Evolutionary conservation across 2,888 invertebrate species (phyloP), one percentile per base, ranked within the genome.

Genomic region (Cepaea hortensis): DNA sequence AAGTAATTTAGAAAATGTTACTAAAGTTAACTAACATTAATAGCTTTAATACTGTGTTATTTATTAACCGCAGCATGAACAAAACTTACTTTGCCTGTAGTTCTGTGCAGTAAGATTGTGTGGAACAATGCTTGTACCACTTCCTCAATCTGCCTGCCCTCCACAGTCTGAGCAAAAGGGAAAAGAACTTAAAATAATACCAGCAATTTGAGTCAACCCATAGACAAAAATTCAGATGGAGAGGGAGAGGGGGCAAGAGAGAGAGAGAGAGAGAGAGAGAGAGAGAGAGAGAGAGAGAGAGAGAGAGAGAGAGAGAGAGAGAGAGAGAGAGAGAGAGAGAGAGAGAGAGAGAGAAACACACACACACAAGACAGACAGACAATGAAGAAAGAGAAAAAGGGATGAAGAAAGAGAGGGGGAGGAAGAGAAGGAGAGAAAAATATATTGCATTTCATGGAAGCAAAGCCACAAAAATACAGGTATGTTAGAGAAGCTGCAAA

Each of bases 21-120:
- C n/a, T n/a, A n/a, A n/a, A n/a, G n/a, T n/a, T n/a, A 11, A 55
- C 55, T 55, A 55, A 55, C 55, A 55, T 55, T 9, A 55, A 55
- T 55, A 55, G 7, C 11, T 55, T 55, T 55, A 0, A 55, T 11
- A 55, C 6, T 35, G 35, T 35, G 35, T 35, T 35, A 55, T 55
- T 0, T 55, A 11, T 9, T 9, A 55, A 55, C 55, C 55, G 2
- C 55, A 55, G 55, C 2, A 61, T 18, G 3, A 84, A 46, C 35
- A 48, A 0, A 35, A 61, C 90, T 89, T 90, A 95, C 95, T 92
- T 95, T 95, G 87, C 95, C 95, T 55, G 94, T 89, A 50, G 94
- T 94, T 88, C 95, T 91, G 88, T 95, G 95, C 68, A 95, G 91
- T 62, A 95, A 90, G 62, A 95, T 90, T n/a, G 95, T 95, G 91